Conservation (phyloP, 2,888 invertebrate genomes). For the Petrophora chlorosata region DNA sequence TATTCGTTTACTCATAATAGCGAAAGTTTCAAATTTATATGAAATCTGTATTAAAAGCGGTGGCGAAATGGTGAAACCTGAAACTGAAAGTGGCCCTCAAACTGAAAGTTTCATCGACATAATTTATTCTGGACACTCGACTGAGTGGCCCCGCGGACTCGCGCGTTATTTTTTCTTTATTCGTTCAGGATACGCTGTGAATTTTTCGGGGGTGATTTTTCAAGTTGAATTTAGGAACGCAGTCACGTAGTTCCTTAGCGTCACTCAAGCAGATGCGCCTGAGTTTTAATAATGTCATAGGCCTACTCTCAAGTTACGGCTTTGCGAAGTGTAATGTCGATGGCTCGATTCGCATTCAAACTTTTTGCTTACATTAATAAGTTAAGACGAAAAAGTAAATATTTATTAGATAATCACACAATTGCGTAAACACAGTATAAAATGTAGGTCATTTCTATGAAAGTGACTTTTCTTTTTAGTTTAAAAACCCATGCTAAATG, state of each 20-base stretch:
- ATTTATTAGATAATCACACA: too few species aligned
- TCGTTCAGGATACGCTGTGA: slow-evolving; percentile 62
- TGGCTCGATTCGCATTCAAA: too few species aligned
- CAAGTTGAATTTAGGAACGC: slow-evolving; percentile 67
- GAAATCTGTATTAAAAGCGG: slow-evolving; percentile 56
- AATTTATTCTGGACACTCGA: slow-evolving; percentile 76
- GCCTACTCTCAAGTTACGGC: slow-evolving; percentile 41
- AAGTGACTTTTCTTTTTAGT: too few species aligned
- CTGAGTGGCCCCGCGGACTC: slow-evolving; percentile 59
- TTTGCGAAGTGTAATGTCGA: slow-evolving; percentile 5
- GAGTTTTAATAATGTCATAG: slow-evolving; percentile 78
- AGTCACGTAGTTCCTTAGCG: slow-evolving; percentile 78
- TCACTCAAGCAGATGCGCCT: slow-evolving; percentile 72
- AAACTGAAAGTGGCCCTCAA: slow-evolving; percentile 63
- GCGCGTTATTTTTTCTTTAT: slow-evolving; percentile 69
- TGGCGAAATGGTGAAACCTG: slow-evolving; percentile 43
- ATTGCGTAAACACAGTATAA: too few species aligned
- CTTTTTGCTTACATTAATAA: too few species aligned
- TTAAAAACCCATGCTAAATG: too few species aligned
- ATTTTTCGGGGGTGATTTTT: slow-evolving; percentile 68
- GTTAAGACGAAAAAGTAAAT: too few species aligned
- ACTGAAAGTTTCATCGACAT: slow-evolving; percentile 77
- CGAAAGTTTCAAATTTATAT: slow-evolving; percentile 52
- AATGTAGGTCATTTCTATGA: too few species aligned
- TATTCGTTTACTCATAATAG: slow-evolving; percentile 29